Percentiles rank a stretch among this genome's conserved stretches.
Conservation (phyloP, 2,888 invertebrate genomes). For the Drosophila nr. perissopoda region DNA sequence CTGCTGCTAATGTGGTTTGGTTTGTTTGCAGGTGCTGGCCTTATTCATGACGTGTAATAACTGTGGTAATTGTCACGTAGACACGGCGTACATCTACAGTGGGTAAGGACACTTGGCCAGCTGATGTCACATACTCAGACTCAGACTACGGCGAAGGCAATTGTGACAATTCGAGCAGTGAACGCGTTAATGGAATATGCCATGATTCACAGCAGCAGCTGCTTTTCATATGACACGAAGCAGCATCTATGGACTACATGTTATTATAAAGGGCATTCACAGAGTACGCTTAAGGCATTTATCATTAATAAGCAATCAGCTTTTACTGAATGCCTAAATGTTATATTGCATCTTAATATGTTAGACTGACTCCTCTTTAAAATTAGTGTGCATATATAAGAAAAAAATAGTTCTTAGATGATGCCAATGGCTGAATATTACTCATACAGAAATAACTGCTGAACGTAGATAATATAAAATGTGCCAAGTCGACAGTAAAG, state of each 20-base stretch:
- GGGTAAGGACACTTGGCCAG: conserved; percentile 40
- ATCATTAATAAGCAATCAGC: conserved; percentile 27
- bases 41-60: conserved; percentile 61
- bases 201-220: conserved; percentile 10
- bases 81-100: conserved; percentile 4
- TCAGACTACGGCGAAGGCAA: conserved; percentile 4
- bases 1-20: conserved; percentile 18
- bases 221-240: background rate
- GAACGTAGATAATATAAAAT: background rate
- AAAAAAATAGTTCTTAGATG: background rate
- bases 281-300: background rate
- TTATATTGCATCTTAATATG: background rate
- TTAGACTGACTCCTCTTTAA: background rate
- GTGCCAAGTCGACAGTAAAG: background rate
- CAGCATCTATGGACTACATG: background rate
- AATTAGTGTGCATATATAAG: background rate
- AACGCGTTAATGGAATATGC: conserved; percentile 23
- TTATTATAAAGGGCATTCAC: conserved; percentile 6
- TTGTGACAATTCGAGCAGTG: conserved; percentile 41
- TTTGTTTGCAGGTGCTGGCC: conserved; percentile 1
- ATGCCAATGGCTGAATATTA: background rate
- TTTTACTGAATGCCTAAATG: conserved; percentile 4
- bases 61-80: conserved; percentile 72
- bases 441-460: background rate
- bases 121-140: conserved; percentile 3